Base-by-base conservation (phyloP, 2,888 invertebrate species). In the Acanthosepion esculentum region DNA sequence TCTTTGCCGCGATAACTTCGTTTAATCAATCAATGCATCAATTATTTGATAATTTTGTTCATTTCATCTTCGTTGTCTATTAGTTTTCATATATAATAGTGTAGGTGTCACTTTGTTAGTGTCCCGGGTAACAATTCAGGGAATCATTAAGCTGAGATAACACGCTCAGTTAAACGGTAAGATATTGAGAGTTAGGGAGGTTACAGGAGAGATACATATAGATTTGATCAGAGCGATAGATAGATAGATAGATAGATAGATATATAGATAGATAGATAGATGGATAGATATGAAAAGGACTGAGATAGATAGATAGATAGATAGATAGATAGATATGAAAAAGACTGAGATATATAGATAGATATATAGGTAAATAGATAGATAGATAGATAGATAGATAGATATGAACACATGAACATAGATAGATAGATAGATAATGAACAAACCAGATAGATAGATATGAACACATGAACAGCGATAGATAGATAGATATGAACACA, bases 21-120 rank as follows among this genome's bases (percentile, higher is more conserved):
- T 33, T 78, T 33, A n/a, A 12, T n/a, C n/a, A 33, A 78, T 33
- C 78, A 78, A 78, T n/a, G 29, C 29, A 78, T 78, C 78, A 78
- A 78, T 78, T 78, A 78, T 78, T 78, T 15, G n/a, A 78, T 78
- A 78, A 78, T 78, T 78, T 78, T 33, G 78, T 78, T 78, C 78
- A 78, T n/a, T 78, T 78, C 78, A 78, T 78, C 33, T 15, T 15
- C n/a, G 78, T 15, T 33, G n/a, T 33, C 33, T 78, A 78, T 78
- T 78, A 78, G 78, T 78, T 78, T 33, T n/a, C n/a, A 78, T 78
- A 78, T 2, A 78, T 78, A 78, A 78, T n/a, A 78, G 78, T n/a
- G n/a, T 78, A 78, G 78, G 33, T n/a, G 78, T 78, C 78, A n/a
- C 78, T 78, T 78, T n/a, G 93, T 26, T 7, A 50, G 18, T n/a